These are phyloP conservation scores for Argyrosomus japonicus DNA, from an alignment of 2,113 vertebrate genomes.

Conservation along the genomic window DNA sequence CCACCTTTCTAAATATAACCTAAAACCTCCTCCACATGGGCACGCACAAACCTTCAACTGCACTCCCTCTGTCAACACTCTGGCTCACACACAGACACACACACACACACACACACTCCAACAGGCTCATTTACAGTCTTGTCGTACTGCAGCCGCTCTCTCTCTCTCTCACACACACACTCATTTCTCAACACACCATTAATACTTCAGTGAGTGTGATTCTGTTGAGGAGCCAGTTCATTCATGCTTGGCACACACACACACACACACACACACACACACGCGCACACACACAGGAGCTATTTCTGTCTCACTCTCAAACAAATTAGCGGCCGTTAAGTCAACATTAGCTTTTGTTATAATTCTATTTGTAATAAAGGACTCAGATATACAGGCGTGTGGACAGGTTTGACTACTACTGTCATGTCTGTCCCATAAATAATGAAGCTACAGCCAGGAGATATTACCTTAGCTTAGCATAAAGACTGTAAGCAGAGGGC, in stretches of 20 bases:
- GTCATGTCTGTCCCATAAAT: neutral
- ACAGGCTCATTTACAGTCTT: constrained; percentile 58
- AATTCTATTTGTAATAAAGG: too few species aligned
- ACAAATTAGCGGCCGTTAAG: neutral
- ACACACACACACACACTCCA: constrained; percentile 21
- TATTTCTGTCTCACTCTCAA: constrained; percentile 21
- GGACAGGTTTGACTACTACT: too few species aligned
- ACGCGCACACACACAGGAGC: neutral
- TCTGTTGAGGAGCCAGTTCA: constrained; percentile 32
- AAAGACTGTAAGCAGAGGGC: neutral
- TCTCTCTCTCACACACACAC: constrained; percentile 19
- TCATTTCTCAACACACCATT: constrained; percentile 62
- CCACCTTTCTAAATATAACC: constrained; percentile 77
- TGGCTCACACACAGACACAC: constrained; percentile 13
- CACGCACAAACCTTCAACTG: constrained; percentile 69
- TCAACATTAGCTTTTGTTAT: neutral
- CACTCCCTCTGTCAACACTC: constrained; percentile 72
- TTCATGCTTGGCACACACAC: constrained; percentile 12
- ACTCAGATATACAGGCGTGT: neutral
- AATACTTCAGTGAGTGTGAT: constrained; percentile 68
- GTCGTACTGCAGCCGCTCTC: constrained; percentile 39
- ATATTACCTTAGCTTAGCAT: neutral
- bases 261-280: too few species aligned
- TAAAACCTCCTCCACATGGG: constrained; percentile 64
- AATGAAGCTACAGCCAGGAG: neutral